A percentile compares a stretch with the other conserved stretches of the same genome.
Conservation (phyloP, 2,888 invertebrate genomes). For the Callinectes sapidus region DNA sequence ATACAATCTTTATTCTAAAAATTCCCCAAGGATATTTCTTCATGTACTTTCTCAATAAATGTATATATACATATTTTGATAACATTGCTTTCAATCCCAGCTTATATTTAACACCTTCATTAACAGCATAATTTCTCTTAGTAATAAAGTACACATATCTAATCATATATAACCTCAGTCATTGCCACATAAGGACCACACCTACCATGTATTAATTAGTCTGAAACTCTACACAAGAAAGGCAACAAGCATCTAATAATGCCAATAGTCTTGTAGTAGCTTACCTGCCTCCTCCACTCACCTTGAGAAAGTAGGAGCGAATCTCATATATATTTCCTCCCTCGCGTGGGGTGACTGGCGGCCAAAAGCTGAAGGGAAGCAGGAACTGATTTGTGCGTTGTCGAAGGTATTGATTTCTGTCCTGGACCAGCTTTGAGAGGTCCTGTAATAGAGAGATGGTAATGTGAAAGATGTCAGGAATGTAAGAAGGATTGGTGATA, state of each 20-base stretch:
- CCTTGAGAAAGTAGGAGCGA: constrained; percentile 89
- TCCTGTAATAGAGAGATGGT: constrained; percentile 53
- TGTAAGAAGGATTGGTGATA: background rate
- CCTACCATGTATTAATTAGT: no score
- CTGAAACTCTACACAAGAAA: background rate
- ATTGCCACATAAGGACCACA: no score
- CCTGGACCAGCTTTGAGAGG: constrained; percentile 81
- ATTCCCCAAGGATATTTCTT: no score
- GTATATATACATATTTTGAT: no score
- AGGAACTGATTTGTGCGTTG: constrained; percentile 94
- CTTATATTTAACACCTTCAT: no score
- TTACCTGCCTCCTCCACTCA: background rate
- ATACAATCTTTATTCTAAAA: no score
- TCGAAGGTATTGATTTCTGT: constrained; percentile 86
- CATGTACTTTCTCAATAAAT: no score
- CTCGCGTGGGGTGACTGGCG: constrained; percentile 84
- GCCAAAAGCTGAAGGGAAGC: constrained; percentile 98
- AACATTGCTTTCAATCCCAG: no score
- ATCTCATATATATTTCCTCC: constrained; percentile 94
- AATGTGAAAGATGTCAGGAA: background rate
- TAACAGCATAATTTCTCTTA: no score
- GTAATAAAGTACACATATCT: no score
- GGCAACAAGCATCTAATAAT: background rate
- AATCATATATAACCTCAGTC: no score
- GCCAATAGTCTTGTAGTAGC: background rate